A percentile compares a stretch with the other conserved stretches of the same genome.
Evolutionary conservation across 2,888 invertebrate species (phyloP).

Genomic region (Barypeithes pellucidus): DNA sequence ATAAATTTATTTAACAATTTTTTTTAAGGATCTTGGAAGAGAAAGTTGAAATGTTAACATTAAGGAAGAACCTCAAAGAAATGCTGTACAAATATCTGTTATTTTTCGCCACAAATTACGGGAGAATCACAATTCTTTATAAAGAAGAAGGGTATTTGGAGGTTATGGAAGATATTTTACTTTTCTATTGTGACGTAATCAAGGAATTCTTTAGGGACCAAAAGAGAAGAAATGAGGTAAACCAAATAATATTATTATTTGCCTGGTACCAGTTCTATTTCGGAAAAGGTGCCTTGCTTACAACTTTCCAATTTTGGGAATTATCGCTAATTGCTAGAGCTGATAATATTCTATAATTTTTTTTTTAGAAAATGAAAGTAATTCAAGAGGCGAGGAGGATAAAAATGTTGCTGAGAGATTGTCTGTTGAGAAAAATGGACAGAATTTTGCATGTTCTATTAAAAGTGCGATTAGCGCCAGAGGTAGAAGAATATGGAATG

Average conservation of each 20-base stretch:
- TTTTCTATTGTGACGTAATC: conserved; percentile 11
- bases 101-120: conserved; percentile 23
- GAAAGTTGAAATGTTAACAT: conserved; percentile 13
- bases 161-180: conserved; percentile 25
- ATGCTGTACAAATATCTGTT: conserved; percentile 13
- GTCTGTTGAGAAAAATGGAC: conserved; percentile 17
- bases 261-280: no score
- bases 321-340: no score
- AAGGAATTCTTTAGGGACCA: conserved; percentile 26
- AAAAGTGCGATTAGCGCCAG: conserved; percentile 8
- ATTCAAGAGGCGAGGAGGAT: conserved; percentile 25
- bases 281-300: no score
- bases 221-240: conserved; percentile 17
- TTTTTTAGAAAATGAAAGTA: conserved; percentile 6
- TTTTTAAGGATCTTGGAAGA: conserved; percentile 20
- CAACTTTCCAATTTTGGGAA: no score
- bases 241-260: background rate
- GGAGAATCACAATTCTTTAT: conserved; percentile 8
- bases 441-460: conserved; percentile 26
- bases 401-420: conserved; percentile 22
- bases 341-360: no score
- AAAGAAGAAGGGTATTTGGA: conserved; percentile 28
- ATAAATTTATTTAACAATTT: no score
- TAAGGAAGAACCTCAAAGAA: conserved; percentile 5
- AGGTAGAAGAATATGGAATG: conserved; percentile 1